Conservation (phyloP, 2,797 vertebrate species). For the Cyclura pinguis region DNA sequence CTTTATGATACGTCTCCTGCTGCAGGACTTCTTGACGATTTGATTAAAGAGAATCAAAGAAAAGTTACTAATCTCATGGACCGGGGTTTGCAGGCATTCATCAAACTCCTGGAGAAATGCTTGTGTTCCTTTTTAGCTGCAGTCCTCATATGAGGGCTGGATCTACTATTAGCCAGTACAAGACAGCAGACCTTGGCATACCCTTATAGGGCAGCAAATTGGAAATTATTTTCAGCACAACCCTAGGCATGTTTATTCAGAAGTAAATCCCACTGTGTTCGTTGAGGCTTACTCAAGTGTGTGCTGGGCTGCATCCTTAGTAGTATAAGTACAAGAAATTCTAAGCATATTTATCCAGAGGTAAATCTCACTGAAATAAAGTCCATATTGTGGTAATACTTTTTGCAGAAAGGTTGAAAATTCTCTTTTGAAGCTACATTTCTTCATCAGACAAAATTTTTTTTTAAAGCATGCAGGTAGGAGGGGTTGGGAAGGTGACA, state of each 20-base stretch:
- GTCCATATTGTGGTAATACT: too few species aligned
- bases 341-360: background rate
- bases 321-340: background rate
- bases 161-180: background rate
- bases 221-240: background rate
- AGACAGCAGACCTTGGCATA: background rate
- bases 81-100: slow-evolving; percentile 25
- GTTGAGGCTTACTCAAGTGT: background rate
- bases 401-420: too few species aligned
- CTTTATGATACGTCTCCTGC: too few species aligned
- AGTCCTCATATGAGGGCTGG: background rate
- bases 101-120: slow-evolving; percentile 1
- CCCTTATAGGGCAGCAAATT: background rate
- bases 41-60: slow-evolving; percentile 21
- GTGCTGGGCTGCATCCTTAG: background rate
- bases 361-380: background rate
- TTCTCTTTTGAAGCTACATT: too few species aligned
- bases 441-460: too few species aligned
- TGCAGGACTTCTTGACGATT: background rate
- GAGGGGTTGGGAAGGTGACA: too few species aligned
- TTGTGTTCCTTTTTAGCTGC: slow-evolving; percentile 9
- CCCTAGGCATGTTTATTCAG: background rate
- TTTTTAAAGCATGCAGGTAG: too few species aligned
- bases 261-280: background rate
- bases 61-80: background rate